A percentile compares a stretch with the other conserved stretches of the same genome.
Conservation (phyloP, 2,888 invertebrate genomes). For the Rhopalosiphum nymphaeae region DNA sequence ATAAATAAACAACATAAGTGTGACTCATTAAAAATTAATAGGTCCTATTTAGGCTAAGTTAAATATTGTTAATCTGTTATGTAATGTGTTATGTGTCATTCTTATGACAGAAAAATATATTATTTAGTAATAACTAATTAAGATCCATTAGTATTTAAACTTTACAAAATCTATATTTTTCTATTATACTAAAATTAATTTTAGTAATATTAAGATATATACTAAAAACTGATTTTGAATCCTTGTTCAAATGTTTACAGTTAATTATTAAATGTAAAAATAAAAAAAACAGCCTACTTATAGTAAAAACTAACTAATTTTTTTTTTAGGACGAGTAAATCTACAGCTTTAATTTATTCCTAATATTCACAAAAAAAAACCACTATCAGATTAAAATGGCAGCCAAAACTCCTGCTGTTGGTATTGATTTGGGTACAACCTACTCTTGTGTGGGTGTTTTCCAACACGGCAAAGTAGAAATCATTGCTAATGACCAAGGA, state of each 20-base stretch:
- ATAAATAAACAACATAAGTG: background rate
- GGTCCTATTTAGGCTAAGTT: background rate
- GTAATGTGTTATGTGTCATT: background rate
- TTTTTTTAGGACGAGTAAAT: background rate
- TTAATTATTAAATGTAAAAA: background rate
- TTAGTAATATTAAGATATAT: background rate
- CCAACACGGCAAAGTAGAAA: conserved; percentile 81
- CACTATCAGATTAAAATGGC: conserved; percentile 35
- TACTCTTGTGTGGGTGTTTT: conserved; percentile 88
- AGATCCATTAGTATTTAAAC: too few species aligned
- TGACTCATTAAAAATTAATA: background rate
- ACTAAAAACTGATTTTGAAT: background rate
- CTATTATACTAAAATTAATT: background rate
- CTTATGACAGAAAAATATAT: background rate
- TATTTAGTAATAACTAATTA: too few species aligned
- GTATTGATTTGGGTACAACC: conserved; percentile 89
- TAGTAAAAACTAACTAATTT: background rate
- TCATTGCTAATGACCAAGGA: conserved; percentile 84
- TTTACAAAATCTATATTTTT: too few species aligned
- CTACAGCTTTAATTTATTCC: background rate
- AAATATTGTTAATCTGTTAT: background rate
- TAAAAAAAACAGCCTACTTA: background rate
- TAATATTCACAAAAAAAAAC: background rate
- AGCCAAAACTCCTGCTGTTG: conserved; percentile 76
- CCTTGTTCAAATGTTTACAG: background rate